Conservation (phyloP, 2,888 invertebrate genomes). For the Scaptomyza cyrtandrae region DNA sequence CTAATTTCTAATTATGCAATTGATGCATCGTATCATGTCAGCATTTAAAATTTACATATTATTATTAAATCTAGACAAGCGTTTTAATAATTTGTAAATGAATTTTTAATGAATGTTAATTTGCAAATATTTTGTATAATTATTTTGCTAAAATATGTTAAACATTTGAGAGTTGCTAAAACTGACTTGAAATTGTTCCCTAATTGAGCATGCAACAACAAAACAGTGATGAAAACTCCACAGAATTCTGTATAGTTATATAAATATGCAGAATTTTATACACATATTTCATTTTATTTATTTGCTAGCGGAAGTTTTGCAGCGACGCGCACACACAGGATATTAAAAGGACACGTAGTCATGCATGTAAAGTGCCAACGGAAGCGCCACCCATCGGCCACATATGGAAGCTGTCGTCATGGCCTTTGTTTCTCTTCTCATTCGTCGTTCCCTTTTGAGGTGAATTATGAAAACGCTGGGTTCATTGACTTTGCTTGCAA, state of each 20-base stretch:
- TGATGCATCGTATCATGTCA: conserved; percentile 35
- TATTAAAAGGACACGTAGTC: conserved; percentile 79
- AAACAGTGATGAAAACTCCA: not conserved
- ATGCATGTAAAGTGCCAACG: conserved; percentile 66
- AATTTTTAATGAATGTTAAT: not conserved
- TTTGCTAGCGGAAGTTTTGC: conserved; percentile 65
- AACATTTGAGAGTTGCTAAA: not conserved
- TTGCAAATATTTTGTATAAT: not conserved
- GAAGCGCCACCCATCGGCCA: conserved; percentile 41
- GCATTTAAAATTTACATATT: conserved; percentile 5
- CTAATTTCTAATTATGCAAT: conserved; percentile 60
- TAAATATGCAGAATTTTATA: conserved; percentile 25
- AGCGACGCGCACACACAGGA: conserved; percentile 61
- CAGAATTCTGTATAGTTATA: conserved; percentile 2
- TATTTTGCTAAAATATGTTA: not conserved
- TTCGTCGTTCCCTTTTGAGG: conserved; percentile 12
- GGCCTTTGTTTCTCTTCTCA: conserved; percentile 6
- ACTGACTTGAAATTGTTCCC: not conserved
- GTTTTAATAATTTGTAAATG: not conserved
- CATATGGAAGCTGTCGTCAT: conserved; percentile 64
- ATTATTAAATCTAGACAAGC: not conserved
- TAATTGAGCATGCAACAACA: conserved; percentile 16
- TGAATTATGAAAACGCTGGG: conserved; percentile 40
- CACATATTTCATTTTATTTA: conserved; percentile 60
- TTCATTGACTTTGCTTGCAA: conserved; percentile 30